Base-by-base conservation (phyloP, 2,888 invertebrate genomes). In the Drosophila neonasuta region DNA sequence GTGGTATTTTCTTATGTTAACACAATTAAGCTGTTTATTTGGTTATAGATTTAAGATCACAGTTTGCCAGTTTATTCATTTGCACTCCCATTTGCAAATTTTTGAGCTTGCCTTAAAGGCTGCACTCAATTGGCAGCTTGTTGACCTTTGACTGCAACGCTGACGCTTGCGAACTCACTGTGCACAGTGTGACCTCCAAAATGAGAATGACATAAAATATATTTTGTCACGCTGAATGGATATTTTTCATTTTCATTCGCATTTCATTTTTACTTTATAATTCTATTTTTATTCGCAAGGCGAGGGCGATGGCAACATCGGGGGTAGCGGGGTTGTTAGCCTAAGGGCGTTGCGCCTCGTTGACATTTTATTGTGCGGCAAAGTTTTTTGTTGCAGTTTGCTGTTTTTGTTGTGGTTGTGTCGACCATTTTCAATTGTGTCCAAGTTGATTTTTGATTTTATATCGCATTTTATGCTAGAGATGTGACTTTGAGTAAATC, bases 101-200 rank as follows among this genome's bases (percentile, higher is more conserved):
- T 41, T 15, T 10, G 7, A 41, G 39, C 15, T 8, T 32, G 13
- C 17, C 7, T 49, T 50, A 39, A 60, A 29, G 32, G 8, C 17
- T 13, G 20, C 24, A 34, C 55, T 77, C 68, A 72, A 72, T 70
- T 75, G 63, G 55, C 59, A 60, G 52, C 13, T 24, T 57, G 59
- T 54, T 71, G 79, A 86, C 77, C 81, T 77, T 71, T 42, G 63
- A 68, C 73, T 65, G 50, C 48, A 41, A 30, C 64, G 49, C 44
- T n/a, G 45, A 54, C 15, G 51, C 44, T 36, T n/a, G 61, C 60
- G 54, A 59, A 60, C 34, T 60, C 10, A 30, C 52, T 30, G 11
- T 54, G 42, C 64, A 59, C 34, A 59, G 58, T 74, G 76, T 72
- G 76, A 75, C 68, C 79, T 39, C 52, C 46, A 57, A 58, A 68